Conservation (phyloP, 2,113 vertebrate species). For the Pyrgilauda ruficollis region DNA sequence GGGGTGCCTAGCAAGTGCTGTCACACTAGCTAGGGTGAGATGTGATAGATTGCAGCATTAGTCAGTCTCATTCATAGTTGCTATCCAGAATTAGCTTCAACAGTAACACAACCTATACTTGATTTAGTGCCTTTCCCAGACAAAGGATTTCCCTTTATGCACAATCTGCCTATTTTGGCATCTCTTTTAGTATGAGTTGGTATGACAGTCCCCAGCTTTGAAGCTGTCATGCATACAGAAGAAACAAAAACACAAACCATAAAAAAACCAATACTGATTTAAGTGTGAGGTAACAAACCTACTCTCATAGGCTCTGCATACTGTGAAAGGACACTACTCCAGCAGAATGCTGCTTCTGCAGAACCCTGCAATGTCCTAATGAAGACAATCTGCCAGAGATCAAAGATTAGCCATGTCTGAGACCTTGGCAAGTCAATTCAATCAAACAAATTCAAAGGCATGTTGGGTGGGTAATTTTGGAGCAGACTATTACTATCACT, state of each 20-base stretch:
- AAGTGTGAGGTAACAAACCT: neutral
- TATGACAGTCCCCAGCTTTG: neutral
- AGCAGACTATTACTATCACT: constrained; percentile 32
- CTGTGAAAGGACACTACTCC: neutral
- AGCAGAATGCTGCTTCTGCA: neutral
- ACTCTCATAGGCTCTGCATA: neutral
- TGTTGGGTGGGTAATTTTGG: constrained; percentile 44
- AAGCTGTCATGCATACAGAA: neutral
- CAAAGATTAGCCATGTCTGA: constrained; percentile 37
- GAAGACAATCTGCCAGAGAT: constrained; percentile 30
- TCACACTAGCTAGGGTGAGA: neutral
- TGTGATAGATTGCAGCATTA: neutral
- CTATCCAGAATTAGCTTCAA: neutral
- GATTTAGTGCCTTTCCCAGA: neutral
- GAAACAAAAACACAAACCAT: neutral
- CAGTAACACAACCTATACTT: neutral
- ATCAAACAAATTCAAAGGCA: constrained; percentile 50
- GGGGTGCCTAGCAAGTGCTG: neutral
- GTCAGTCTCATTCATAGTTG: neutral
- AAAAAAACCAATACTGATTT: neutral
- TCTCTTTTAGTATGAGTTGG: neutral
- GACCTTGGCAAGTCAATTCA: neutral
- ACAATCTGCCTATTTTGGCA: neutral
- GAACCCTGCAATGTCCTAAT: neutral
- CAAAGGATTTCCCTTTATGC: neutral